These are phyloP conservation scores for Pharmacophagus antenor DNA, from an alignment of 2,888 invertebrate genomes.

Conservation along the genomic window DNA sequence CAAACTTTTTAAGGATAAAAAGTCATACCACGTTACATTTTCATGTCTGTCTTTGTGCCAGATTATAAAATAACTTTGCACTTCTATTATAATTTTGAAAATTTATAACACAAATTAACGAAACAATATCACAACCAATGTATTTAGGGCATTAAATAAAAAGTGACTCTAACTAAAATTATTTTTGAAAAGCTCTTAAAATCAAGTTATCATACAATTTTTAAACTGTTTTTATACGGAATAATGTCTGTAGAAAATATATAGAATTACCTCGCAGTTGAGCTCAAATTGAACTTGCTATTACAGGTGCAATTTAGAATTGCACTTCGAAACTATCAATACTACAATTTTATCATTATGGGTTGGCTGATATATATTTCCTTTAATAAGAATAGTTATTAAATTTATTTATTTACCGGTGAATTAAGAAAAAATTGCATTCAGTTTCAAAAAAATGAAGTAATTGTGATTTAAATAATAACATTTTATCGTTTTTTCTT, in stretches of 20 bases:
- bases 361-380: not conserved
- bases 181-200: not conserved
- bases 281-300: not conserved
- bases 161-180: not conserved
- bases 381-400: not conserved
- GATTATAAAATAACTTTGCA: not conserved
- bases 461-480: no score
- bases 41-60: not conserved
- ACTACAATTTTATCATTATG: not conserved
- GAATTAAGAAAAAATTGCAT: no score
- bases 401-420: no score
- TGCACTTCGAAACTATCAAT: not conserved
- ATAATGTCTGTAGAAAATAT: not conserved
- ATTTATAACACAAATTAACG: not conserved
- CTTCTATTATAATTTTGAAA: not conserved
- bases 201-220: not conserved
- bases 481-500: no score
- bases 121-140: not conserved
- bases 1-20: not conserved
- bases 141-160: not conserved
- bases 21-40: not conserved
- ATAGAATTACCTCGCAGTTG: not conserved
- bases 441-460: no score
- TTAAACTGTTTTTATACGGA: not conserved
- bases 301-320: slow-evolving; percentile 1